Base-by-base conservation (phyloP, 2,888 invertebrate species). In the Drosophila pegasa region DNA sequence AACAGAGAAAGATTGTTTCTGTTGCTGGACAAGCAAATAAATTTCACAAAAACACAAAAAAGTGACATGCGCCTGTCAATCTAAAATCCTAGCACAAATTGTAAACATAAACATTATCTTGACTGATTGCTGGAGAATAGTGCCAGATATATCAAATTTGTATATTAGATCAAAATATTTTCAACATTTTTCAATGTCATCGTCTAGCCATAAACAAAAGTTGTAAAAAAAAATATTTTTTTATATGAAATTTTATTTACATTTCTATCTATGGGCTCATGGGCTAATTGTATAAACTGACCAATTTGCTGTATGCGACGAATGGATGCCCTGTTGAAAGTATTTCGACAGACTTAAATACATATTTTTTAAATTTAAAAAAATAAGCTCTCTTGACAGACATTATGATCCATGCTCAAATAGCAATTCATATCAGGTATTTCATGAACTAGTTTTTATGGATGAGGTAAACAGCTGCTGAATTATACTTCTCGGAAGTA, bases 61-160 rank as follows among this genome's bases (percentile, higher is more conserved):
- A 37, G 41, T 50, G 38, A 65, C 67, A 61, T 45, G 57, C 47
- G 62, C 55, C 64, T 78, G 86, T 78, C 83, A 78, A 86, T 82
- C 86, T 73, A 43, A 73, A 56, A 43, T 55, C 22, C 35, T 18
- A 54, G 29, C 58, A 41, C 43, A 63, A 47, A 63, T 27, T 65
- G 63, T 83, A 72, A 78, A 84, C 71, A 83, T 64, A 75, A 67
- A 75, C 54, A 71, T 68, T 59, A 68, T 66, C 43, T 67, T 50
- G 71, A 69, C 50, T 45, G 66, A 66, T 59, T 38, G 14, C 25
- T 38, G n/a, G 35, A 37, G 35, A 60, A 57, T 16, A 48, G 35
- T 55, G 25, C 7, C 20, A 33, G 33, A 43, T 31, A 60, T 51
- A 56, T 33, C 3, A 25, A 20, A 38, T 40, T 50, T 58, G 45